These are phyloP conservation scores for Drosophila antonietae DNA, from an alignment of 2,888 invertebrate species.

Conservation along the genomic window DNA sequence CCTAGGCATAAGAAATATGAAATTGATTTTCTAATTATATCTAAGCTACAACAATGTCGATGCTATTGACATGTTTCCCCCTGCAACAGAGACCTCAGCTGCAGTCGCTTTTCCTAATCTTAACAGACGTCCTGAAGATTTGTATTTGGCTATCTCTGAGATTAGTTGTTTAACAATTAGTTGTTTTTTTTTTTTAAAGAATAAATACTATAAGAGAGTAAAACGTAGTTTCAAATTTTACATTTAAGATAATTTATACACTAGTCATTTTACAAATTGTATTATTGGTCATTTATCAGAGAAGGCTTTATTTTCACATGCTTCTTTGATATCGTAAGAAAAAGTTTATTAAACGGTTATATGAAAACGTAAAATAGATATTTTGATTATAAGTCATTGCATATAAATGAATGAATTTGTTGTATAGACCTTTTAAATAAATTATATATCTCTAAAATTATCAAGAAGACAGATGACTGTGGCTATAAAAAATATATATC, in stretches of 20 bases:
- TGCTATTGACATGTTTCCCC: slow-evolving; percentile 21
- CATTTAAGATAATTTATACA: background rate
- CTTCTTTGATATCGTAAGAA: no score
- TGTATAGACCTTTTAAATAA: background rate
- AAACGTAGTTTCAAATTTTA: background rate
- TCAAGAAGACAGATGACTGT: no score
- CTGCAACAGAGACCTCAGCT: background rate
- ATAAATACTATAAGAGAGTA: background rate
- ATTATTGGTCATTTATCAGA: no score
- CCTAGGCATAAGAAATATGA: slow-evolving; percentile 25
- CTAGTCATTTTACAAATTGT: no score
- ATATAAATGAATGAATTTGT: no score
- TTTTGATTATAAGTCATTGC: no score
- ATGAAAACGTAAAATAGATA: no score
- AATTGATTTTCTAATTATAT: slow-evolving; percentile 66
- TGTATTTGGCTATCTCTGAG: slow-evolving; percentile 3
- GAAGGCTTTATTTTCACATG: no score
- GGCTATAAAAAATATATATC: no score
- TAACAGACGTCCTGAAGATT: background rate
- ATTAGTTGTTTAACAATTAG: background rate
- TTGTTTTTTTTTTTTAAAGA: no score
- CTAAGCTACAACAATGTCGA: slow-evolving; percentile 6
- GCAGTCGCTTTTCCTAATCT: background rate
- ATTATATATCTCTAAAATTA: no score
- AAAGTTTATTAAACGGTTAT: no score